Evolutionary conservation across 2,797 vertebrate genomes (phyloP).

Genomic region (Astyanax mexicanus): DNA sequence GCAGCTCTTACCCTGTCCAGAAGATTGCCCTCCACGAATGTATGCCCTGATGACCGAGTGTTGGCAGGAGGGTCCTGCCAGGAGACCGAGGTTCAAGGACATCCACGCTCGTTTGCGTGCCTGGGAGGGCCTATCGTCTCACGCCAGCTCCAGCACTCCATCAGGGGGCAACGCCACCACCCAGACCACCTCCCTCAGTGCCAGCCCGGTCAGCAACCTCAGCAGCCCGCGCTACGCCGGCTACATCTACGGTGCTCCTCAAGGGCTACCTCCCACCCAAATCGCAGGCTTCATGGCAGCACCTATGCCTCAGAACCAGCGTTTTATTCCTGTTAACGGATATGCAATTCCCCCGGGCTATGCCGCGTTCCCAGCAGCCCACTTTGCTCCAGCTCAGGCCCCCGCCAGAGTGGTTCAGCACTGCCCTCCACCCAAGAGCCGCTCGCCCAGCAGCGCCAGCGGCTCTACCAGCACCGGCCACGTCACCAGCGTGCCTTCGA

Average conservation of each 20-base stretch:
- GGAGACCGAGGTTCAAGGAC: constrained; percentile 94
- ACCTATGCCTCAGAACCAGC: constrained; percentile 86
- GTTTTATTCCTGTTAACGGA: constrained; percentile 95
- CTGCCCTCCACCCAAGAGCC: constrained; percentile 96
- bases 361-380: constrained; percentile 92
- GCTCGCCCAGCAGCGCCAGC: constrained; percentile 97
- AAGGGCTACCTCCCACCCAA: constrained; percentile 85
- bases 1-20: constrained; percentile 94
- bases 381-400: constrained; percentile 82
- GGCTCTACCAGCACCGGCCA: constrained; percentile 98
- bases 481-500: constrained; percentile 92
- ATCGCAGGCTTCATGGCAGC: constrained; percentile 89
- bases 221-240: constrained; percentile 93
- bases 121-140: constrained; percentile 95
- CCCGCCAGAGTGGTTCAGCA: constrained; percentile 92
- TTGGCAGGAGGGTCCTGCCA: constrained; percentile 94
- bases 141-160: constrained; percentile 95
- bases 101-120: constrained; percentile 89
- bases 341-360: constrained; percentile 95
- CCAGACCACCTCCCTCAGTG: constrained; percentile 97
- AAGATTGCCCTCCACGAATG: constrained; percentile 95
- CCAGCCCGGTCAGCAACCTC: constrained; percentile 96
- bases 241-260: constrained; percentile 86
- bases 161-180: constrained; percentile 97
- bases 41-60: constrained; percentile 96